Evolutionary conservation across 1,140 invertebrate genomes (phyloP).

Genomic region (Heterodera carotae): DNA sequence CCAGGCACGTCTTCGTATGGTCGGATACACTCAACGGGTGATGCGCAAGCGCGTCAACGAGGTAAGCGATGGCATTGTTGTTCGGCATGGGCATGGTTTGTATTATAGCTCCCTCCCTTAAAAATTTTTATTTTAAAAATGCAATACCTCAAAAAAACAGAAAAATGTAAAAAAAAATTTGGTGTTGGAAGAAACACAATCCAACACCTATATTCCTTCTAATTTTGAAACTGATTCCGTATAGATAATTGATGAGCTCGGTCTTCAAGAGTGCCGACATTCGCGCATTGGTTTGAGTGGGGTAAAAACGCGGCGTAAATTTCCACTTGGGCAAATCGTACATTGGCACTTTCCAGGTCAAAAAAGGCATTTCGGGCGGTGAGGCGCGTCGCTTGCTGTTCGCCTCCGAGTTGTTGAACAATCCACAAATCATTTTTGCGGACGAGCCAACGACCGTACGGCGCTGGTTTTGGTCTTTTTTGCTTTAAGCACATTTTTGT

Average conservation of each 20-base stretch:
- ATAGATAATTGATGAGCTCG: slow-evolving; percentile 61
- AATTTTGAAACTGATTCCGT: slow-evolving; percentile 16
- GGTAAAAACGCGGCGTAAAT: slow-evolving; percentile 27
- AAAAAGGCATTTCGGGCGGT: slow-evolving; percentile 65
- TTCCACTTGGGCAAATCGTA: slow-evolving; percentile 47
- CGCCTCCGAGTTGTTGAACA: slow-evolving; percentile 72
- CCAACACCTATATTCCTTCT: too few relatives aligned
- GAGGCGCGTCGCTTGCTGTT: slow-evolving; percentile 68
- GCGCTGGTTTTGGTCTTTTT: background rate
- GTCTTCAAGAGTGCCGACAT: slow-evolving; percentile 60
- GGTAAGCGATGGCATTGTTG: slow-evolving; percentile 37
- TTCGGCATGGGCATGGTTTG: background rate
- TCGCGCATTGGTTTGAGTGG: slow-evolving; percentile 58
- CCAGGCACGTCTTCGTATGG: slow-evolving; percentile 66
- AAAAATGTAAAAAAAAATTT: background rate
- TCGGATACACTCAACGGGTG: slow-evolving; percentile 32
- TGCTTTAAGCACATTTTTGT: background rate
- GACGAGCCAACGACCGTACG: slow-evolving; percentile 80
- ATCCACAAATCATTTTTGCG: slow-evolving; percentile 78
- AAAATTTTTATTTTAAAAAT: background rate
- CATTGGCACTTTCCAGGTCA: slow-evolving; percentile 26
- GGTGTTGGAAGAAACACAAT: too few relatives aligned
- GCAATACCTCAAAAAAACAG: too few relatives aligned
- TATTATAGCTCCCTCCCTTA: background rate
- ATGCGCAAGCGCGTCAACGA: slow-evolving; percentile 39